These are phyloP conservation scores for Notothenia rossii DNA, from an alignment of 2,113 vertebrate species.

Conservation along the genomic window DNA sequence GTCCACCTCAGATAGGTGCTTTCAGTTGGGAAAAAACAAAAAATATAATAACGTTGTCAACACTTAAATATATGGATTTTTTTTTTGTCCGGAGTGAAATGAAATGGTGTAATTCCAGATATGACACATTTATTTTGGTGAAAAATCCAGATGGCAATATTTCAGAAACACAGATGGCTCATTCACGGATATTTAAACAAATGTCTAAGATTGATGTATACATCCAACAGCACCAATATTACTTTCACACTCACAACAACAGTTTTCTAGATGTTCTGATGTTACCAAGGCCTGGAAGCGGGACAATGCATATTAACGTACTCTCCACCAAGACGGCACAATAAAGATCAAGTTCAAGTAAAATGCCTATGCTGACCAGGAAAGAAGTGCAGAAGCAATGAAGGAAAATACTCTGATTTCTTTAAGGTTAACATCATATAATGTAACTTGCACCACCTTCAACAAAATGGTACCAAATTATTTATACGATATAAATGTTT, in stretches of 20 bases:
- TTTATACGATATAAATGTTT: too few relatives aligned
- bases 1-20: conserved; percentile 17
- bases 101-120: not conserved
- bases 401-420: not conserved
- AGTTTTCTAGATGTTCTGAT: not conserved
- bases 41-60: conserved; percentile 33
- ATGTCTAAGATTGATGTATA: conserved; percentile 12
- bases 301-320: not conserved
- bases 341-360: not conserved
- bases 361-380: not conserved
- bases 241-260: not conserved
- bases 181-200: not conserved
- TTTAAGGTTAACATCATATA: not conserved
- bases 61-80: not conserved
- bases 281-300: not conserved
- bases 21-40: conserved; percentile 29
- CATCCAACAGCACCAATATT: not conserved
- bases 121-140: not conserved
- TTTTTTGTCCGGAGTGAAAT: not conserved
- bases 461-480: not conserved
- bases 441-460: not conserved
- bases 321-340: not conserved
- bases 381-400: not conserved
- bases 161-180: not conserved
- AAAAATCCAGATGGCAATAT: not conserved